Base-by-base conservation (phyloP, 23 tunicate species). In the Trididemnum miniatum region DNA sequence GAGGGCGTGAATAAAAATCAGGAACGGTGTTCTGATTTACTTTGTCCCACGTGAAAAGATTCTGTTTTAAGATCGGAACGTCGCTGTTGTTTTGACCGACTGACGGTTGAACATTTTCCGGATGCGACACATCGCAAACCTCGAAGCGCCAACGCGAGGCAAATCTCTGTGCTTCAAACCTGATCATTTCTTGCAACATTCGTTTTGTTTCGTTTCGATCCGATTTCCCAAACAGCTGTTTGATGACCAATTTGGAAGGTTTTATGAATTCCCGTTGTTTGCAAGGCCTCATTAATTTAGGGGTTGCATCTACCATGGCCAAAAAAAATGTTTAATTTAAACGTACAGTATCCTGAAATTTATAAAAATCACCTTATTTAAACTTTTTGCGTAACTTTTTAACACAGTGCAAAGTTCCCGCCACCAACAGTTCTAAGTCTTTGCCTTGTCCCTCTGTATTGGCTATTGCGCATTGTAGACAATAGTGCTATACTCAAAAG, bases 201-300 rank as follows among this genome's bases (percentile, higher is more conserved):
- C 63, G 40, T 35, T 65, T 65, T 29, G 84, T 80, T 39, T 80
- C 84, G 31, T n/a, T 24, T 36, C 69, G 84, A 23, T 80, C 76
- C 5, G 84, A 44, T 1, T 32, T 35, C 36, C 63, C 76, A 25
- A 80, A 80, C 34, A 80, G 76, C 22, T 25, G 67, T 25, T 26
- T 62, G 15, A 12, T 62, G 26, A 25, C 67, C 5, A 25, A 62
- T 7, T 44, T 15, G 54, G 54, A 44, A 44, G 54, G 54, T 15
- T 44, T 44, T 44, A 44, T 44, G 54, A 44, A 44, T 44, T 44
- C 54, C 54, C 54, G 54, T 44, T 44, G 12, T 15, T 7, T 44
- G 15, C 54, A 44, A 9, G 54, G 54, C 15, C 54, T 44, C 9
- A 44, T 44, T n/a, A n/a, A n/a, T 44, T 44, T 44, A 44, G 54